Conservation (phyloP, 2,888 invertebrate species). For the Macrophya annulata region DNA sequence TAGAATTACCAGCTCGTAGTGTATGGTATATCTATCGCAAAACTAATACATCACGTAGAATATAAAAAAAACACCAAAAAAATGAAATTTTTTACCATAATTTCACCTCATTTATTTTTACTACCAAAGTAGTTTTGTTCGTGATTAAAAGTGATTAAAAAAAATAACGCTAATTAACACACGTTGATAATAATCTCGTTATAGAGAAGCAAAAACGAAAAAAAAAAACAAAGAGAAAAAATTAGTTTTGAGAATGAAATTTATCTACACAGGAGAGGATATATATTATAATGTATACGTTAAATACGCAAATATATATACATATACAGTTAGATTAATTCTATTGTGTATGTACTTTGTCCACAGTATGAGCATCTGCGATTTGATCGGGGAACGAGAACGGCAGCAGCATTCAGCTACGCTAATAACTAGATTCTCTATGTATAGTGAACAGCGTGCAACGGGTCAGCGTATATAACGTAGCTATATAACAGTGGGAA, state of each 20-base stretch:
- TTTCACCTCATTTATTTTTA: background rate
- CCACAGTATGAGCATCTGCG: slow-evolving; percentile 18
- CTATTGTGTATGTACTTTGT: background rate
- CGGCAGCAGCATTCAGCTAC: slow-evolving; percentile 1
- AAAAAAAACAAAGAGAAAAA: background rate
- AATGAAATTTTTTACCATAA: too few species aligned
- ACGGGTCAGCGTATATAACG: background rate
- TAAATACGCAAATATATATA: background rate
- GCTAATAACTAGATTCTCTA: slow-evolving; percentile 26
- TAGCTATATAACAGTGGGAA: slow-evolving; percentile 25
- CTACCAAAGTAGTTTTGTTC: background rate
- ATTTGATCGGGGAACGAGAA: slow-evolving; percentile 8
- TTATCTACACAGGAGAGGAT: background rate
- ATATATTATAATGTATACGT: background rate
- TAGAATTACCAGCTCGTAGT: background rate
- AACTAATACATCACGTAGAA: background rate
- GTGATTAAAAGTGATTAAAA: background rate
- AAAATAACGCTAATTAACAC: background rate
- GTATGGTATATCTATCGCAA: background rate
- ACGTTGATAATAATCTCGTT: background rate
- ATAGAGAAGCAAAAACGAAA: too few species aligned
- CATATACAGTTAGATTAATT: background rate
- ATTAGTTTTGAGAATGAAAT: background rate
- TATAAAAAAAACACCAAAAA: background rate
- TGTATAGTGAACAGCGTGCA: background rate